Conservation (phyloP, 1,140 invertebrate species). For the Apis dorsata region DNA sequence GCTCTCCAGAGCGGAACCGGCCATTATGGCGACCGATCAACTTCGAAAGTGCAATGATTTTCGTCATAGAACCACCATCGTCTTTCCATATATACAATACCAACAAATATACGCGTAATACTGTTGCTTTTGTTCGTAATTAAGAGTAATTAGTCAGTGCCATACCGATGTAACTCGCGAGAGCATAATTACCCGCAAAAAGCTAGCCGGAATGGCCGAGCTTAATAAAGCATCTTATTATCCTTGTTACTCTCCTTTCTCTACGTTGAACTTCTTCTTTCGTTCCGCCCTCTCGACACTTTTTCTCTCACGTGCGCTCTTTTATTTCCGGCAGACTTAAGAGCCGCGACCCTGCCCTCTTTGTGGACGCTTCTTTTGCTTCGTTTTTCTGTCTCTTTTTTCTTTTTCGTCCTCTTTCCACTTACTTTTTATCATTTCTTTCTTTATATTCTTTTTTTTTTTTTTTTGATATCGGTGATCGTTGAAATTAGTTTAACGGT, state of each 20-base stretch:
- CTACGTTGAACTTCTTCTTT: not conserved
- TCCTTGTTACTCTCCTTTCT: conserved; percentile 24
- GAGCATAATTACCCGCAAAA: conserved; percentile 48
- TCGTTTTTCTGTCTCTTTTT: not conserved
- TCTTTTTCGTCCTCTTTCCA: not conserved
- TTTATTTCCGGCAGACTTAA: conserved; percentile 22
- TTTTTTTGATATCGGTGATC: not conserved
- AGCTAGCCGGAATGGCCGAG: conserved; percentile 25
- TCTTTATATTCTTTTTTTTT: not conserved
- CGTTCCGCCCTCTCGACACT: conserved; percentile 3
- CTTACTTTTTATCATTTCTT: too few species aligned
- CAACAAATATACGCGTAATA: not conserved
- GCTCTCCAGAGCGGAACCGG: not conserved
- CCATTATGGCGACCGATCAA: conserved; percentile 12
- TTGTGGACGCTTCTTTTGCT: not conserved
- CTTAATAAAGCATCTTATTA: conserved; percentile 52
- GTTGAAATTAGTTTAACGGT: too few species aligned
- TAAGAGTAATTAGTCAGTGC: conserved; percentile 42
- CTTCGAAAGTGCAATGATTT: conserved; percentile 20
- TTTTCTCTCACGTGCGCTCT: conserved; percentile 36
- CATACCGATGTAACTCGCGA: conserved; percentile 33
- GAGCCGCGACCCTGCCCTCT: not conserved
- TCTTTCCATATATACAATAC: not conserved
- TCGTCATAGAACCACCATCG: conserved; percentile 4
- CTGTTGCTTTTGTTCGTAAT: conserved; percentile 44